Conservation (phyloP, 2,797 vertebrate genomes). For the Erpetoichthys calabaricus region DNA sequence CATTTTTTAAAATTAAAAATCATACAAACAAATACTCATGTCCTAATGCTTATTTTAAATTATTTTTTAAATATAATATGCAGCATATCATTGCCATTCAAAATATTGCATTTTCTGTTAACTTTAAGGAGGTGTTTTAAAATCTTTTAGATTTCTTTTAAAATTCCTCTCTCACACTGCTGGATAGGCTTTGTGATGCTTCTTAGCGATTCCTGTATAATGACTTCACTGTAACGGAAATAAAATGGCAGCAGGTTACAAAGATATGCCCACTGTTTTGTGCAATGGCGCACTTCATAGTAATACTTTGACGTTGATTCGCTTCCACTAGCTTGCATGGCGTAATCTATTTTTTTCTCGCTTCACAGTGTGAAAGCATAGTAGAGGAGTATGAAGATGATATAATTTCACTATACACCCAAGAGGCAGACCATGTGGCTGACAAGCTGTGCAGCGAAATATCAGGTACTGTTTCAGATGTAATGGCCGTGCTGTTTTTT, state of each 20-base stretch:
- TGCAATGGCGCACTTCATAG: conserved; percentile 27
- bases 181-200: conserved; percentile 17
- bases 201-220: conserved; percentile 32
- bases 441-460: conserved; percentile 66
- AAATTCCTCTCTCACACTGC: too few relatives aligned
- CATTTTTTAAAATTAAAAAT: too few relatives aligned
- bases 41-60: too few relatives aligned
- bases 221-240: conserved; percentile 29
- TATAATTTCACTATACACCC: conserved; percentile 61
- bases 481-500: conserved; percentile 31
- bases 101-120: too few relatives aligned
- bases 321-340: conserved; percentile 9
- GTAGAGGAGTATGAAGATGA: conserved; percentile 76
- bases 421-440: conserved; percentile 43
- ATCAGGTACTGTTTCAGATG: conserved; percentile 71
- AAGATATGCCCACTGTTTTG: conserved; percentile 24
- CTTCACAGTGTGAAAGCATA: conserved; percentile 61
- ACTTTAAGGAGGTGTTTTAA: too few relatives aligned
- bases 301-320: conserved; percentile 10
- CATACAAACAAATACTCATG: too few relatives aligned
- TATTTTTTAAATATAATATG: too few relatives aligned
- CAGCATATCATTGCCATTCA: too few relatives aligned
- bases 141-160: too few relatives aligned
- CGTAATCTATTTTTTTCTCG: conserved; percentile 22
- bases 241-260: conserved; percentile 39